Base-by-base conservation (phyloP, 2,113 vertebrate genomes). In the Erinaceus europaeus region DNA sequence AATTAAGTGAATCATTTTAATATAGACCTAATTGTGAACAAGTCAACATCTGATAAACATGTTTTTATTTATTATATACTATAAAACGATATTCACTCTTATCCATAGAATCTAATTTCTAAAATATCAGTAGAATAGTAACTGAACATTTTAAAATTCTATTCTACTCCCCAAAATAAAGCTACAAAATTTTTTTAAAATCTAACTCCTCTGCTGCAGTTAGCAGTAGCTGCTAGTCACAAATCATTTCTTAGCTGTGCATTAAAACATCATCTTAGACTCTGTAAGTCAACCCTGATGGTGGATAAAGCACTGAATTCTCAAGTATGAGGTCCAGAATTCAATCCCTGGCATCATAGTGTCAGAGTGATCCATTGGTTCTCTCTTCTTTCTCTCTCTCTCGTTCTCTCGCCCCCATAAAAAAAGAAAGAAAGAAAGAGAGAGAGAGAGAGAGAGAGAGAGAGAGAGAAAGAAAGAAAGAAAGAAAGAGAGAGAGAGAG, bases 131-230 rank as follows among this genome's bases (percentile, higher is more conserved):
- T 40, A 68, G 6, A 87, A 79, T n/a, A 52, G 34, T 57, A 84
- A 62, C n/a, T 0, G 64, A 52, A 65, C 15, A 67, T 61, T 85
- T 74, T 14, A 90, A 75, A 89, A 89, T 80, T 81, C 11, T 75
- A 5, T 62, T 83, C 34, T 79, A 84, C 23, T 81, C 6, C 7
- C 38, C n/a, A 84, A 85, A 82, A 89, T 73, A 46, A 55, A 65
- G 78, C 13, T 44, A 78, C 13, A n/a, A 80, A 87, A 78, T 75
- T n/a, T 25, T 90, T 44, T 23, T 80, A 90, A 94, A 84, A 38
- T 18, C 18, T 27, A 84, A 36, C 38, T 71, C 23, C n/a, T 52
- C 27, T 78, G n/a, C n/a, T n/a, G n/a, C n/a, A n/a, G n/a, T n/a
- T n/a, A n/a, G n/a, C n/a, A n/a, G n/a, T n/a, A n/a, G n/a, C n/a